Percentiles rank a stretch among this genome's conserved stretches.
phyloP scores from a whole-genome alignment of 2,888 invertebrate species.

The Corythucha ciliata region DNA sequence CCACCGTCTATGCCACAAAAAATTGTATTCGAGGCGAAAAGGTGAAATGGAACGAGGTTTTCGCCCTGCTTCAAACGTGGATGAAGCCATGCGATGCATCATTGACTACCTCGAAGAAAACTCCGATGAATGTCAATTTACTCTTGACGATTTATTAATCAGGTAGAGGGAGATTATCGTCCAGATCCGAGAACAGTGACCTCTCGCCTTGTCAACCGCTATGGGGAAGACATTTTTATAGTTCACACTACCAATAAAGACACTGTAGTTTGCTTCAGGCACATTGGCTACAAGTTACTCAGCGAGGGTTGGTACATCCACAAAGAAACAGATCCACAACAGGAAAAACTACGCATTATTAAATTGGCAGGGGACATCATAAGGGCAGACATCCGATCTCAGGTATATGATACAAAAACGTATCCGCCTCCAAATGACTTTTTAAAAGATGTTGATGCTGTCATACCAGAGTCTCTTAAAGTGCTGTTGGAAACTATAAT shows the following conservation, averaged over 20 bases:
- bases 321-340: conserved; percentile 11
- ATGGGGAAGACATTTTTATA: conserved; percentile 7
- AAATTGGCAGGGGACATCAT: conserved; percentile 13
- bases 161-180: conserved; percentile 24
- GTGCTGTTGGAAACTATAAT: conserved; percentile 26
- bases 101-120: conserved; percentile 12
- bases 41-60: conserved; percentile 8
- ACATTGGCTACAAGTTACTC: conserved; percentile 17
- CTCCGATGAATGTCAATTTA: conserved; percentile 28
- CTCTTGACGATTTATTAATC: conserved; percentile 20
- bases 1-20: conserved; percentile 1
- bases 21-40: neutral
- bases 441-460: conserved; percentile 13
- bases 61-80: neutral
- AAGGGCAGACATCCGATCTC: conserved; percentile 28
- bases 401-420: conserved; percentile 24
- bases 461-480: conserved; percentile 23
- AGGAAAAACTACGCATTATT: conserved; percentile 4
- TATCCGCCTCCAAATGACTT: conserved; percentile 11
- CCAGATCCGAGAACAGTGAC: conserved; percentile 13
- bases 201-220: neutral
- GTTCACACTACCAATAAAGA: conserved; percentile 6
- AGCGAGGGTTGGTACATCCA: conserved; percentile 14
- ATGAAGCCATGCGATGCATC: conserved; percentile 17
- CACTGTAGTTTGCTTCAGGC: conserved; percentile 20